Conservation (phyloP, 2,797 vertebrate genomes). For the Microctenopoma stevenorrisi region DNA sequence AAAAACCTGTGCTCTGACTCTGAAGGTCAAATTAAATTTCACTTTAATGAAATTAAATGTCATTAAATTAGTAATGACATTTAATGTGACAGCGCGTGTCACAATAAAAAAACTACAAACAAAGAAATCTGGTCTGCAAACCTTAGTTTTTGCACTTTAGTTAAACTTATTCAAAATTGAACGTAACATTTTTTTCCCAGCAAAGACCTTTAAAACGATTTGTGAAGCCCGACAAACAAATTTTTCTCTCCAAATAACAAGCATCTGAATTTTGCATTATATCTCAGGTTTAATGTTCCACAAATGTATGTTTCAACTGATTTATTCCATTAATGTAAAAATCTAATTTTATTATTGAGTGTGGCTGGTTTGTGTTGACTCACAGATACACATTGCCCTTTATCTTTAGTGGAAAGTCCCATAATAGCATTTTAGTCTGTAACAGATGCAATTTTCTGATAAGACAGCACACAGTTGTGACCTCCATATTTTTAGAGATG, state of each 20-base stretch:
- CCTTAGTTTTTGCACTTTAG: no score
- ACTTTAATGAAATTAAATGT: no score
- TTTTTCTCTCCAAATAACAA: background rate
- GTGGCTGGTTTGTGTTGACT: slow-evolving; percentile 8
- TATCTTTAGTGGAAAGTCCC: slow-evolving; percentile 24
- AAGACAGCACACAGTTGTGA: slow-evolving; percentile 26
- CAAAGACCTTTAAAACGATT: background rate
- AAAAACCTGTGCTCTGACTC: no score
- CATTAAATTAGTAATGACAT: no score
- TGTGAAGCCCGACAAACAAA: background rate
- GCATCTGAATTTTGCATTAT: background rate
- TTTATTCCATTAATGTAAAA: slow-evolving; percentile 1
- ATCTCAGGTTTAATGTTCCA: background rate
- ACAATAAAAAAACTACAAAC: no score
- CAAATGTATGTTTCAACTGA: slow-evolving; percentile 1
- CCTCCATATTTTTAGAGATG: slow-evolving; percentile 21
- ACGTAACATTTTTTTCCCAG: no score
- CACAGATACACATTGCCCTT: slow-evolving; percentile 31
- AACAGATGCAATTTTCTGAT: slow-evolving; percentile 62
- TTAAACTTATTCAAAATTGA: background rate
- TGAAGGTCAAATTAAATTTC: no score
- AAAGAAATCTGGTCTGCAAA: no score
- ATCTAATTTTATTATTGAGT: background rate
- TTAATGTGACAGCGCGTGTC: background rate
- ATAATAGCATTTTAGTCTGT: slow-evolving; percentile 29